These are phyloP conservation scores for Apoda limacodes DNA, from an alignment of 2,888 invertebrate species.

Conservation along the genomic window DNA sequence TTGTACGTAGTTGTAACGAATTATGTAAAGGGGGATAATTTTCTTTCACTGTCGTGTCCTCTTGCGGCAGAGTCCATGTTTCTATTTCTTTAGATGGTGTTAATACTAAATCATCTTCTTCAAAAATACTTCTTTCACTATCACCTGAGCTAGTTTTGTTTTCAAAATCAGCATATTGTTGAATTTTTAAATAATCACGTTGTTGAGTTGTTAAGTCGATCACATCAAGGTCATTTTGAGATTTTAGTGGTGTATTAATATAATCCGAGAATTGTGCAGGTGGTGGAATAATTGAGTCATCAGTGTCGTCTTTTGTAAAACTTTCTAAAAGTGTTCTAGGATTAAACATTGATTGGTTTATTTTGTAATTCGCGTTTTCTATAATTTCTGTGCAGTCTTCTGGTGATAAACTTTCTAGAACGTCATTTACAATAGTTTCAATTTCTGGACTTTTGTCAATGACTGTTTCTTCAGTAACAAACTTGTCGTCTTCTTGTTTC, in stretches of 20 bases:
- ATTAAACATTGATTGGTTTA: slow-evolving; percentile 43
- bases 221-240: slow-evolving; percentile 9
- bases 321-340: slow-evolving; percentile 45
- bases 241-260: slow-evolving; percentile 18
- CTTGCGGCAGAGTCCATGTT: slow-evolving; percentile 35
- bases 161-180: slow-evolving; percentile 4
- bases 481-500: too few relatives aligned
- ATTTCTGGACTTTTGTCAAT: too few relatives aligned
- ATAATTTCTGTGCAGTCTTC: too few relatives aligned
- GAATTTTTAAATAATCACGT: too few relatives aligned
- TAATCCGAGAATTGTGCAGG: slow-evolving; percentile 40
- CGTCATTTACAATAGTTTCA: too few relatives aligned
- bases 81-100: slow-evolving; percentile 42
- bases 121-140: slow-evolving; percentile 20
- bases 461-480: too few relatives aligned
- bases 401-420: too few relatives aligned
- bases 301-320: slow-evolving; percentile 23
- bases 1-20: too few relatives aligned
- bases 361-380: too few relatives aligned
- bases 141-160: slow-evolving; percentile 1
- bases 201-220: too few relatives aligned
- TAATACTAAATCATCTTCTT: slow-evolving; percentile 18
- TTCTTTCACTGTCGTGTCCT: too few relatives aligned
- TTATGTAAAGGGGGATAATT: too few relatives aligned
- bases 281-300: slow-evolving; percentile 36